Conservation (phyloP, 2,113 vertebrate genomes). For the Nycticryphes semicollaris region DNA sequence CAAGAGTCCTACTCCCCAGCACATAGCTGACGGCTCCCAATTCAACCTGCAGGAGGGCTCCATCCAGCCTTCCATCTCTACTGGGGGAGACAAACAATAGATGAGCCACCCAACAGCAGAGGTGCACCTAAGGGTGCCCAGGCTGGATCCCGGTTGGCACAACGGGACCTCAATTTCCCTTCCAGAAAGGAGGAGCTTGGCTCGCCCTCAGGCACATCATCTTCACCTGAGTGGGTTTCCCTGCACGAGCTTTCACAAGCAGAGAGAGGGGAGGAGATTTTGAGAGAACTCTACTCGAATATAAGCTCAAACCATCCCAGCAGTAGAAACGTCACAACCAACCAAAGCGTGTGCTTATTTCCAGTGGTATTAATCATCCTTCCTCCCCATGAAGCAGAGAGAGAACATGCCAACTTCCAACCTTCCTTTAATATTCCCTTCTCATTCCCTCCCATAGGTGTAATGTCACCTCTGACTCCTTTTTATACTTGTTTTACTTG, state of each 20-base stretch:
- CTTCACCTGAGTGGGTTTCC: neutral
- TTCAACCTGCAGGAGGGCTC: neutral
- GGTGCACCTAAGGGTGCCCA: neutral
- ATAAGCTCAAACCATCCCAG: neutral
- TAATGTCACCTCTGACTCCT: neutral
- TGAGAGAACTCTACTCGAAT: neutral
- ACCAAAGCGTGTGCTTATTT: neutral
- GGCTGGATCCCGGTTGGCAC: neutral
- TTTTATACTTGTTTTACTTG: neutral
- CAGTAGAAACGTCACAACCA: neutral
- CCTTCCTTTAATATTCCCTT: neutral
- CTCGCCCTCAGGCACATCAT: neutral
- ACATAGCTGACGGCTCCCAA: neutral
- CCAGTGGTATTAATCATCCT: neutral
- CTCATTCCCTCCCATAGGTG: neutral
- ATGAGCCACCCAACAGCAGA: fast-evolving
- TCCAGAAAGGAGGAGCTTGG: neutral
- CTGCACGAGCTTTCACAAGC: neutral
- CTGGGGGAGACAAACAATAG: neutral
- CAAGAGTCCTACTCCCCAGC: neutral
- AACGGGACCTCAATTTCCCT: neutral
- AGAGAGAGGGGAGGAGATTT: neutral
- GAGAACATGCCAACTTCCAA: neutral
- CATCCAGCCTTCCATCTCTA: neutral
- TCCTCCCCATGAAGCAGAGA: neutral